Evolutionary conservation across 2,113 vertebrate species (phyloP), one percentile per base, ranked within the genome.

Genomic region (Grammomys dolichurus): DNA sequence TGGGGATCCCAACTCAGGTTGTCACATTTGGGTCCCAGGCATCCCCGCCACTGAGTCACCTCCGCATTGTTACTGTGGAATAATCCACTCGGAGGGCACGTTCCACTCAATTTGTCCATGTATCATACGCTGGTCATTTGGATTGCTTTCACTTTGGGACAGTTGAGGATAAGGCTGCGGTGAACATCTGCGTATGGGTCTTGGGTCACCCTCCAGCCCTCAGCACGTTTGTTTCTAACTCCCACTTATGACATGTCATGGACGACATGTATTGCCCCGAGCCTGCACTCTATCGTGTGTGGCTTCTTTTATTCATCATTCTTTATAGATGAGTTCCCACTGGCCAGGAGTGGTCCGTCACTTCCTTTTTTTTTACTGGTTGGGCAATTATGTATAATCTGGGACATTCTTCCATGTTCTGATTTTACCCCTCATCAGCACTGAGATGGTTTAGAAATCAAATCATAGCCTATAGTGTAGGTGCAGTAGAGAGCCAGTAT

Each of bases 371-470:
- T 78, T 22, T 28, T 8, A 22, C 17, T 40, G 24, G n/a, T 16
- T 11, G 14, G 4, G 7, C 33, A 51, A 46, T 22, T 73, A 0
- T 20, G n/a, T 33, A 1, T 33, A 7, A 16, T 36, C 46, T 58
- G n/a, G 22, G 7, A 58, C 26, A 10, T 75, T 67, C 16, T 69
- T 75, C 82, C 5, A 33, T 10, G 60, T 17, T 19, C 46, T 0
- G 31, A 88, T 36, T 28, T 16, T 13, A 28, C 26, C 28, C 3
- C 19, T 26, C 51, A 40, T 16, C 11, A 63, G 20, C 54, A 51
- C 51, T 10, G 40, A 75, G 28, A 40, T 14, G 48, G 28, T 76
- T 91, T 43, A 43, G 51, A 43, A 36, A 60, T 33, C 1, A 0
- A 13, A 28, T 69, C 4, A 5, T 20, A 20, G 33, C 17, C 46